These are phyloP conservation scores for Menidia beryllina DNA, from an alignment of 2,113 vertebrate species.

Conservation along the genomic window DNA sequence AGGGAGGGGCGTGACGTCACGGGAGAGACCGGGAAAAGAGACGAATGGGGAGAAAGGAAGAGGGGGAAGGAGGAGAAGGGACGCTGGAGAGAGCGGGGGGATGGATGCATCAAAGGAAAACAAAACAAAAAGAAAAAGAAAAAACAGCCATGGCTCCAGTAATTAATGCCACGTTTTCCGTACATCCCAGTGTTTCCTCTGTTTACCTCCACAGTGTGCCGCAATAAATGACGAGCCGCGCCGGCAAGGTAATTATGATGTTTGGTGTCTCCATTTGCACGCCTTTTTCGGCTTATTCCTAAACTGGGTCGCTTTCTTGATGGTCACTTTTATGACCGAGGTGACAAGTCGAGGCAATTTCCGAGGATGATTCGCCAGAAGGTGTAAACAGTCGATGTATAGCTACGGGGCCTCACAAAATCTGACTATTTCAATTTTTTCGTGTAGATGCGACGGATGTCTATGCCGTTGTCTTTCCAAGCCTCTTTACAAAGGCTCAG, in stretches of 20 bases:
- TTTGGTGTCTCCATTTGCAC: conserved; percentile 72
- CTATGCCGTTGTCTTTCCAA: not conserved
- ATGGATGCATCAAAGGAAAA: conserved; percentile 78
- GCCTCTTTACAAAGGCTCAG: conserved; percentile 17
- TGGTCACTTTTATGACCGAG: conserved; percentile 45
- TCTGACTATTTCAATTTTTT: conserved; percentile 9
- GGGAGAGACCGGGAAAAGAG: conserved; percentile 58
- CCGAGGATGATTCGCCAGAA: not conserved
- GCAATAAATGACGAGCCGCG: conserved; percentile 77
- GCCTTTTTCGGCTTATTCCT: conserved; percentile 55
- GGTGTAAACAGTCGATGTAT: not conserved
- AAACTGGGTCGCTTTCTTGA: conserved; percentile 32
- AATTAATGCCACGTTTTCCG: conserved; percentile 48
- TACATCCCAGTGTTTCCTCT: conserved; percentile 45
- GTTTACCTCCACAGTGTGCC: conserved; percentile 50
- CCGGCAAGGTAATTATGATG: conserved; percentile 79
- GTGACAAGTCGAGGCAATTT: conserved; percentile 25
- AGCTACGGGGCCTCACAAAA: not conserved
- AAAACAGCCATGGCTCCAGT: conserved; percentile 51
- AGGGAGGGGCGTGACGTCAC: conserved; percentile 81
- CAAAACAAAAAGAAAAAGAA: conserved; percentile 34
- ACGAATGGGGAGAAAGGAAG: conserved; percentile 40
- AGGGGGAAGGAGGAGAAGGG: conserved; percentile 67
- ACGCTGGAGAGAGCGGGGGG: conserved; percentile 67
- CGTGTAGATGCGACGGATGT: not conserved